A percentile compares a stretch with the other conserved stretches of the same genome.
phyloP scores from a whole-genome alignment of 2,797 vertebrate species.

The Gambelia wislizenii region DNA sequence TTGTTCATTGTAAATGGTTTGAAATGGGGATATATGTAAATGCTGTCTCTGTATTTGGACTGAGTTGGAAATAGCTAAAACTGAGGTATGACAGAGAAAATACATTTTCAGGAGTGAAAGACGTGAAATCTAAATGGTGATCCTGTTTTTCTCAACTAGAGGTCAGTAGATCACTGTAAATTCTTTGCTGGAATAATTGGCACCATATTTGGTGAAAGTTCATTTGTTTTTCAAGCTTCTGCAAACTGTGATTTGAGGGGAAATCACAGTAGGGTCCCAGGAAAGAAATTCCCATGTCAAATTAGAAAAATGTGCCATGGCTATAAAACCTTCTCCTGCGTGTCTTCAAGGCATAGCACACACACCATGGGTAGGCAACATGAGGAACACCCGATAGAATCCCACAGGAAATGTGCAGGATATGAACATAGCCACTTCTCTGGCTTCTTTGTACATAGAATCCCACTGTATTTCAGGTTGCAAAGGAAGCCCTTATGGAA shows the following conservation, averaged over 20 bases:
- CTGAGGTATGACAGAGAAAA: slow-evolving; percentile 17
- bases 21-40: slow-evolving; percentile 39
- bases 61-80: slow-evolving; percentile 41
- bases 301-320: neutral
- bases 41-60: slow-evolving; percentile 9
- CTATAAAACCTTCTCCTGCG: neutral
- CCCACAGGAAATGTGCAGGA: neutral
- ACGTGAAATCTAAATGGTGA: slow-evolving; percentile 46
- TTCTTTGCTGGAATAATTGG: slow-evolving; percentile 38
- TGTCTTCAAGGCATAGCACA: neutral
- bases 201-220: slow-evolving; percentile 35
- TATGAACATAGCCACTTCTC: neutral
- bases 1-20: slow-evolving; percentile 45
- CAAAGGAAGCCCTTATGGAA: neutral
- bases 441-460: neutral
- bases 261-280: slow-evolving; percentile 45
- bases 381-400: neutral
- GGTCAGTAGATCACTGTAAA: slow-evolving; percentile 65
- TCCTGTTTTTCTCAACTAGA: slow-evolving; percentile 68
- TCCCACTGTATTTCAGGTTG: neutral
- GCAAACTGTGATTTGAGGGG: slow-evolving; percentile 42
- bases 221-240: slow-evolving; percentile 34
- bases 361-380: neutral
- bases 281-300: slow-evolving; percentile 44
- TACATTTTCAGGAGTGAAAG: slow-evolving; percentile 2